These are phyloP conservation scores for Malurus splendens DNA, from an alignment of 2,797 vertebrate genomes.

Conservation along the genomic window DNA sequence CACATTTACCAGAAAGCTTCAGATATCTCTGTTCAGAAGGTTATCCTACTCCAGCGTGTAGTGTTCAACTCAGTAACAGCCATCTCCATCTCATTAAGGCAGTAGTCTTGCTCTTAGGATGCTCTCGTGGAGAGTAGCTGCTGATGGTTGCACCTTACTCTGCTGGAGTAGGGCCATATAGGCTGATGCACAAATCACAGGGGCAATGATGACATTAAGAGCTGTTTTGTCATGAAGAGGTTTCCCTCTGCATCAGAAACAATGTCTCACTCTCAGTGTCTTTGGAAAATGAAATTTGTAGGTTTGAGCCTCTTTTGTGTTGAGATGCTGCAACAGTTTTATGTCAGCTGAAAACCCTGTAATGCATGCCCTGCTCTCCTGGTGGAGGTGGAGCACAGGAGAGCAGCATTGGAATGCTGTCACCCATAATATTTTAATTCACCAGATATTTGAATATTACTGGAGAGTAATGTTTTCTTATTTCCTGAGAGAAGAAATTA, in stretches of 20 bases:
- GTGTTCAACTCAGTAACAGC: not conserved
- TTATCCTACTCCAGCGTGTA: not conserved
- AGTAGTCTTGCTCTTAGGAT: not conserved
- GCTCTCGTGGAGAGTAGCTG: fast-evolving
- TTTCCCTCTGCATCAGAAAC: not conserved
- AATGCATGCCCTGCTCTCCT: not conserved
- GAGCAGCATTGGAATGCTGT: not conserved
- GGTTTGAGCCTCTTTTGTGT: not conserved
- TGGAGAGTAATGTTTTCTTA: not conserved
- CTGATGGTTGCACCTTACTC: not conserved
- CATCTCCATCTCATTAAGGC: not conserved
- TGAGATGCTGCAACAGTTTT: not conserved
- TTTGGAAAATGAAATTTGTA: not conserved
- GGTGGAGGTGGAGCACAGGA: not conserved
- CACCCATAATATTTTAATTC: conserved; percentile 1
- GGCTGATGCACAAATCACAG: not conserved
- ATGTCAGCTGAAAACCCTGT: not conserved
- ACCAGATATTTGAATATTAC: not conserved
- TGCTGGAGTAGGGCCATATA: not conserved
- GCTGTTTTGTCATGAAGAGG: not conserved
- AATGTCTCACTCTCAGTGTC: not conserved
- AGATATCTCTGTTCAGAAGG: not conserved
- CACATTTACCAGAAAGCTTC: not conserved
- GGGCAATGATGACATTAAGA: not conserved
- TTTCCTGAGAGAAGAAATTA: conserved; percentile 2